These are phyloP conservation scores for Poeciliopsis paucimaculata DNA, from an alignment of 2,797 vertebrate species.

Conservation along the genomic window DNA sequence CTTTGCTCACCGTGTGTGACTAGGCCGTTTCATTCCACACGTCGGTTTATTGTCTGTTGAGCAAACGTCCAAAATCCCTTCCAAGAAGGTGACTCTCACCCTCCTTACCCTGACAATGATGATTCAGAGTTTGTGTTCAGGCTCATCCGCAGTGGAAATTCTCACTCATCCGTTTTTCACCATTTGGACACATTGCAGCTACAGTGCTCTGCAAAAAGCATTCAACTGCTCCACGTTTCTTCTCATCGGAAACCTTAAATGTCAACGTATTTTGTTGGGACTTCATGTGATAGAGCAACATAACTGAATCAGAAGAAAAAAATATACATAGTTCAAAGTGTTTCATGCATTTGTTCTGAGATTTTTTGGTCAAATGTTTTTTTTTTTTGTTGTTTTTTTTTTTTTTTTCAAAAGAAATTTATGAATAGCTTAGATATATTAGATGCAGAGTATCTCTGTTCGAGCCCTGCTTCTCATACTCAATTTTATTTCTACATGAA, in stretches of 20 bases:
- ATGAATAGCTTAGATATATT: not conserved
- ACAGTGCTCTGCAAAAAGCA: not conserved
- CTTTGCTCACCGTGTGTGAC: constrained; percentile 11
- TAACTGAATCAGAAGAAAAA: not conserved
- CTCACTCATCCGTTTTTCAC: constrained; percentile 27
- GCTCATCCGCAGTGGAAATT: constrained; percentile 45
- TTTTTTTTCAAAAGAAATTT: not conserved
- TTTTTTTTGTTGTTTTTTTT: too few species aligned
- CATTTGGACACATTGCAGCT: constrained; percentile 14
- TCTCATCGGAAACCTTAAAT: not conserved
- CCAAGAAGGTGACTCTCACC: constrained; percentile 40
- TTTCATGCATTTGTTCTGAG: not conserved
- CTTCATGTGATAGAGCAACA: not conserved
- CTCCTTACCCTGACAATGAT: constrained; percentile 45
- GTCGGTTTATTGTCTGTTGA: constrained; percentile 25
- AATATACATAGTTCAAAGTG: not conserved
- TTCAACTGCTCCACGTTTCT: not conserved
- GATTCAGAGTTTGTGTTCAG: constrained; percentile 32
- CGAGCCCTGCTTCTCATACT: not conserved
- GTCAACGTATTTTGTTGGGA: not conserved
- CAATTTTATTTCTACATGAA: not conserved
- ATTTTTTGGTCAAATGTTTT: not conserved
- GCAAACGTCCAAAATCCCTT: constrained; percentile 27
- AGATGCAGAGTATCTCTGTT: not conserved
- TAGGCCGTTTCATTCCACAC: constrained; percentile 28